Evolutionary conservation across 2,888 invertebrate species (phyloP).

Genomic region (Urechis unicinctus): DNA sequence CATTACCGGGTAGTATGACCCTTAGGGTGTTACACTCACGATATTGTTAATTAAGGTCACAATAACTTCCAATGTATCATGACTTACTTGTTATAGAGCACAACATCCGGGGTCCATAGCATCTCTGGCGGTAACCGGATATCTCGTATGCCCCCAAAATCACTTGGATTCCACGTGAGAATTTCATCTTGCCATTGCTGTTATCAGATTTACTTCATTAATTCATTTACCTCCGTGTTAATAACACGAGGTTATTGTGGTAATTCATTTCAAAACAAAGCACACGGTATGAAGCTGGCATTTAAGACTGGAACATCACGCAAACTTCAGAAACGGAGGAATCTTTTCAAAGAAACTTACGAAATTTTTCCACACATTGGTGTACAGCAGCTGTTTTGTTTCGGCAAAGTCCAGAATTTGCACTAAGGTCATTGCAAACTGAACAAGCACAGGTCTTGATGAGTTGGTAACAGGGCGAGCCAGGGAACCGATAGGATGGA

Average conservation of each 20-base stretch:
- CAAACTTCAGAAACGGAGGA: no score
- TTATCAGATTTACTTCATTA: not conserved
- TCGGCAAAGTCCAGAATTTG: slow-evolving; percentile 17
- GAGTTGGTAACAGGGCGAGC: slow-evolving; percentile 39
- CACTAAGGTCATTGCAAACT: slow-evolving; percentile 13
- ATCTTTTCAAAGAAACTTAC: slow-evolving; percentile 6
- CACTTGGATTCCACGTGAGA: slow-evolving; percentile 17
- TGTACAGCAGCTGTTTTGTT: slow-evolving; percentile 14
- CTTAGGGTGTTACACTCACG: no score
- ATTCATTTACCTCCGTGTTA: no score
- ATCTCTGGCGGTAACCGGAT: slow-evolving; percentile 9
- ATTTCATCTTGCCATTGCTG: slow-evolving; percentile 19
- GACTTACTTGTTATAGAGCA: slow-evolving; percentile 21
- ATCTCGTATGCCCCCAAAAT: slow-evolving; percentile 14
- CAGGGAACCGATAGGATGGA: slow-evolving; percentile 33
- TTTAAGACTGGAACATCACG: no score
- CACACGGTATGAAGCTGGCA: no score
- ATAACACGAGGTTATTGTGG: no score
- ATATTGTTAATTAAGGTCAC: no score
- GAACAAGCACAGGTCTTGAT: slow-evolving; percentile 17
- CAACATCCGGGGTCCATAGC: slow-evolving; percentile 20
- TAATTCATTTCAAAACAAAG: not conserved
- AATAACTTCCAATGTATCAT: not conserved
- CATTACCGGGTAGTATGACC: no score
- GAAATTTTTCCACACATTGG: slow-evolving; percentile 15